A percentile compares a stretch with the other conserved stretches of the same genome.
Evolutionary conservation across 2,888 invertebrate species (phyloP).

Genomic region (Perithous albicinctus): DNA sequence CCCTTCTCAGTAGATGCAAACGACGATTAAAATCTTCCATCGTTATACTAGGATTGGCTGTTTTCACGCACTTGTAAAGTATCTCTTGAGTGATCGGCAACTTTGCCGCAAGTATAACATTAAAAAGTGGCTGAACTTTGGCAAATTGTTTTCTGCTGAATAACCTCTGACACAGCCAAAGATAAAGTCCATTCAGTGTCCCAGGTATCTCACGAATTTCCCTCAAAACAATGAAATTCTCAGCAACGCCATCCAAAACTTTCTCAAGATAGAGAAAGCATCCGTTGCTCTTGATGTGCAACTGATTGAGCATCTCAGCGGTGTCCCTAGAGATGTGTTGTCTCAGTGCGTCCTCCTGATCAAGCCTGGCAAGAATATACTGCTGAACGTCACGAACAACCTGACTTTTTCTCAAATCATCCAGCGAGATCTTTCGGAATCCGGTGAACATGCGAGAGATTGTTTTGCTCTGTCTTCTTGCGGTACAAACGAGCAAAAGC

Average conservation of each 20-base stretch:
- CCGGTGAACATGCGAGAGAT: constrained; percentile 92
- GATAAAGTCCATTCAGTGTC: constrained; percentile 96
- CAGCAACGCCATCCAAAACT: constrained; percentile 95
- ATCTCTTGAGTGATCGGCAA: constrained; percentile 93
- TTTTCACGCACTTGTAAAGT: constrained; percentile 92
- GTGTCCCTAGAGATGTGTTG: constrained; percentile 96
- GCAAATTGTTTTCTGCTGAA: constrained; percentile 95
- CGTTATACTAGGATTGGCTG: constrained; percentile 92
- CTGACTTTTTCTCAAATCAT: constrained; percentile 94
- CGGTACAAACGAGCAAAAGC: constrained; percentile 95
- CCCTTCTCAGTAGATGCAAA: constrained; percentile 90
- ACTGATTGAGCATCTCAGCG: constrained; percentile 97
- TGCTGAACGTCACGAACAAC: constrained; percentile 98
- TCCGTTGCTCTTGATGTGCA: constrained; percentile 98
- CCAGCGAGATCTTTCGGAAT: constrained; percentile 96
- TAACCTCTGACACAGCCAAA: constrained; percentile 97
- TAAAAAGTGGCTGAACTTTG: constrained; percentile 93
- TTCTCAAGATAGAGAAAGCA: constrained; percentile 95
- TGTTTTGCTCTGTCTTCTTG: constrained; percentile 93
- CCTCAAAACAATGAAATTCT: constrained; percentile 95
- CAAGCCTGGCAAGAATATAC: constrained; percentile 95
- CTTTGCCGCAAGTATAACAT: constrained; percentile 94
- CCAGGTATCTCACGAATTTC: constrained; percentile 98
- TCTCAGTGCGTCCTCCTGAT: constrained; percentile 94
- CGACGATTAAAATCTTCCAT: constrained; percentile 93